Evolutionary conservation across 1,140 invertebrate species (phyloP), one percentile per base, ranked within the genome.

Genomic region (Amyelois transitella): DNA sequence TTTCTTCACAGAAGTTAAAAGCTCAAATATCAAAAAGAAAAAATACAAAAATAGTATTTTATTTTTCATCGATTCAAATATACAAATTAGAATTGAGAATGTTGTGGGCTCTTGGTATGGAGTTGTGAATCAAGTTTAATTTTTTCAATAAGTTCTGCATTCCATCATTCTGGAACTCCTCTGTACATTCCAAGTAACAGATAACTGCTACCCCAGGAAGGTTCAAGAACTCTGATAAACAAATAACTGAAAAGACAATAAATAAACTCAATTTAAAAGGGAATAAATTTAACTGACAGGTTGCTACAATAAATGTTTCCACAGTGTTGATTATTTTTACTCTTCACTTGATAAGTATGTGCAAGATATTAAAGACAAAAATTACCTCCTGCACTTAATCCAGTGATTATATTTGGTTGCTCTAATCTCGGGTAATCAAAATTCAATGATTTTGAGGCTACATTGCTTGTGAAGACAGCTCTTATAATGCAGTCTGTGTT

Each of bases 381-480:
- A 18, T 69, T 79, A 86, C 84, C 84, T 75, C 84, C 84, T 43
- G 81, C 84, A 45, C 72, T 61, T 24, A 82, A 62, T 19, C 84
- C 84, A 50, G 80, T 75, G 50, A 87, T 66, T 32, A 87, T 82
- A 62, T 87, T 87, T 47, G 84, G 84, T 50, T 87, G 84, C 51
- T 87, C 84, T 47, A 87, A 57, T 51, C 68, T 75, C 44, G 64
- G 60, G 60, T 70, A 75, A 20, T 64, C 56, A 18, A 71, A 64
- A 14, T 57, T 54, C 17, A 55, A 18, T 21, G 20, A 43, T 32
- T 56, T 64, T 45, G 45, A 43, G 51, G 25, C 48, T 50, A 1
- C 3, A 6, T 60, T 66, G 12, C 66, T 67, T 50, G 84, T 78
- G 19, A 25, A 60, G 43, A 86, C 43, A 51, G 66, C 65, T 60